Percentiles rank a stretch among this genome's conserved stretches.
phyloP scores from a whole-genome alignment of 2,888 invertebrate species.

The Meloe dianella region DNA sequence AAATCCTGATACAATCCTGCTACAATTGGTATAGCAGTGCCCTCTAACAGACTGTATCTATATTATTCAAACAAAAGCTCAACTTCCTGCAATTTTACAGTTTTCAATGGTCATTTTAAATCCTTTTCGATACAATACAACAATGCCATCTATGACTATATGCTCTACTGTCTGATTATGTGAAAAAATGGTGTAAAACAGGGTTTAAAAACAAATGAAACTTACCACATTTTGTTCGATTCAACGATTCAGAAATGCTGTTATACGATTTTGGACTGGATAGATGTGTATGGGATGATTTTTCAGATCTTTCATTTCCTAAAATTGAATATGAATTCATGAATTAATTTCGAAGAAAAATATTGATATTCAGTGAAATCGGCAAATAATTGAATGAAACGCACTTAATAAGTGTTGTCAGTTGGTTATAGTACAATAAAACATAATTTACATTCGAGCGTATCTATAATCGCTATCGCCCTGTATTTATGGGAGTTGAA shows the following conservation, averaged over 20 bases:
- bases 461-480: conserved; percentile 48
- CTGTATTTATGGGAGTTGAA: conserved; percentile 49
- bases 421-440: conserved; percentile 44
- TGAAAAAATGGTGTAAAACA: not conserved
- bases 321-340: conserved; percentile 32
- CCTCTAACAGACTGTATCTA: conserved; percentile 18
- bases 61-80: conserved; percentile 23
- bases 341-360: conserved; percentile 8
- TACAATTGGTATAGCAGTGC: not conserved
- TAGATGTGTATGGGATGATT: conserved; percentile 51
- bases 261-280: conserved; percentile 54
- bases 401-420: conserved; percentile 39
- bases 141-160: conserved; percentile 24
- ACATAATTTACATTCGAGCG: conserved; percentile 46
- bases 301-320: conserved; percentile 50
- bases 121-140: conserved; percentile 8
- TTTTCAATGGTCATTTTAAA: conserved; percentile 17
- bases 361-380: conserved; percentile 7
- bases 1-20: not conserved
- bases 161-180: conserved; percentile 18
- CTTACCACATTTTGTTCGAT: conserved; percentile 57
- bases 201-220: conserved; percentile 21
- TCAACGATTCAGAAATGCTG: conserved; percentile 53
- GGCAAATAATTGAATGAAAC: not conserved
- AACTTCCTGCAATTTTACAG: conserved; percentile 20